A percentile compares a stretch with the other conserved stretches of the same genome.
Evolutionary conservation across 1,140 invertebrate genomes (phyloP).

Genomic region (Dufourea novaeangliae): DNA sequence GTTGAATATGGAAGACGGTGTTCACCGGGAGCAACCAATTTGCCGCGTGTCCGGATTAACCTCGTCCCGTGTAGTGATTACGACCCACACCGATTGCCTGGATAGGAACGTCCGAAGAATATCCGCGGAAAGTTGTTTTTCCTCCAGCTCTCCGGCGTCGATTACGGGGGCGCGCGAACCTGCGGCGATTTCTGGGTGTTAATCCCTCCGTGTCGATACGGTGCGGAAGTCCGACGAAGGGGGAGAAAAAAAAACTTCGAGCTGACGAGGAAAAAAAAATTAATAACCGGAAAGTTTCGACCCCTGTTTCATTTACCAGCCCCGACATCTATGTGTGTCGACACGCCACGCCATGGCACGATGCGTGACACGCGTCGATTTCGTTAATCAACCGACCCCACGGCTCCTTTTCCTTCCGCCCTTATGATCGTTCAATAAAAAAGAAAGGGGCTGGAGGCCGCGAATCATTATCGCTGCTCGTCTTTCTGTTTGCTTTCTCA

Average conservation of each 20-base stretch:
- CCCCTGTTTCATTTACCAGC: constrained; percentile 31
- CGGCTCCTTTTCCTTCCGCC: background rate
- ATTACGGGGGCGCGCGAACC: constrained; percentile 45
- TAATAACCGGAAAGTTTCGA: constrained; percentile 61
- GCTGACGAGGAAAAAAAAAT: constrained; percentile 51
- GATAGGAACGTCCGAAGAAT: background rate
- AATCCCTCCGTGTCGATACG: constrained; percentile 42
- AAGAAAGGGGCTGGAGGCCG: background rate
- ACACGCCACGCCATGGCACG: constrained; percentile 23
- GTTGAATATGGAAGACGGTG: constrained; percentile 20
- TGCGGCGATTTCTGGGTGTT: constrained; percentile 43
- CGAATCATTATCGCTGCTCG: constrained; percentile 32
- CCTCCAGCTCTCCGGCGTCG: constrained; percentile 20
- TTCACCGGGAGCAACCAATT: constrained; percentile 8
- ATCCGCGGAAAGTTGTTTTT: background rate
- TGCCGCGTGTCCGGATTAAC: constrained; percentile 5
- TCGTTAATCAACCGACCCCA: constrained; percentile 34
- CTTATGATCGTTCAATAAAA: constrained; percentile 31
- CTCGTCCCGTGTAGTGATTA: too few relatives aligned
- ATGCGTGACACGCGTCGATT: constrained; percentile 42
- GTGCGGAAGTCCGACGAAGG: constrained; percentile 43
- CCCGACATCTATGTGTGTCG: background rate
- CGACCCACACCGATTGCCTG: background rate
- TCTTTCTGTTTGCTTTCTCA: constrained; percentile 5
- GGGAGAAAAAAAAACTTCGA: constrained; percentile 41